Percentiles rank a stretch among this genome's conserved stretches.
These are phyloP conservation scores for Euplexia lucipara DNA, from an alignment of 2,888 invertebrate genomes.

Conservation along the genomic window DNA sequence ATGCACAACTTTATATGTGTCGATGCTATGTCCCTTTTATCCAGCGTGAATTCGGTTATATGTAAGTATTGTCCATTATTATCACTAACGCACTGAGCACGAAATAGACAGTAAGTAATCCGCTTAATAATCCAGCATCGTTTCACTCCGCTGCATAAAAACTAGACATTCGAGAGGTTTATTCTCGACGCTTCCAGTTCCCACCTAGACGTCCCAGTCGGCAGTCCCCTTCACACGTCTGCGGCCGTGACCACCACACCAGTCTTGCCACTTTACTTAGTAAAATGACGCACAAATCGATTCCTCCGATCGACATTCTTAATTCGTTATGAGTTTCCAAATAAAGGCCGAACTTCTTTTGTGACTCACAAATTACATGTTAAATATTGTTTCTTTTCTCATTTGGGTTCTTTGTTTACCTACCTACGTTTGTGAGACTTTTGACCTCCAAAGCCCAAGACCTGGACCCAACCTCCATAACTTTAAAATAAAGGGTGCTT, in stretches of 20 bases:
- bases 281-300: conserved; percentile 43
- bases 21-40: too few species aligned
- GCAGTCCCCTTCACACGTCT: conserved; percentile 51
- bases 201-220: conserved; percentile 31
- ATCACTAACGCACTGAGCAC: background rate
- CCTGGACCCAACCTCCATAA: too few species aligned
- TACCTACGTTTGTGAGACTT: too few species aligned
- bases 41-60: too few species aligned
- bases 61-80: background rate
- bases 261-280: conserved; percentile 45
- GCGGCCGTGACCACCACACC: conserved; percentile 47
- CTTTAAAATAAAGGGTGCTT: too few species aligned
- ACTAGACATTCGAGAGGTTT: conserved; percentile 39
- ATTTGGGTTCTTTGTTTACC: conserved; percentile 5
- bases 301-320: conserved; percentile 41
- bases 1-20: too few species aligned
- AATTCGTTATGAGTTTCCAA: conserved; percentile 48
- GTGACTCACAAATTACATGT: conserved; percentile 41
- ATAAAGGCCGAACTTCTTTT: conserved; percentile 49
- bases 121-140: conserved; percentile 28
- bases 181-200: conserved; percentile 53
- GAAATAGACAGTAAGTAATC: conserved; percentile 13
- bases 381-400: conserved; percentile 35
- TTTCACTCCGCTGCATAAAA: conserved; percentile 54
- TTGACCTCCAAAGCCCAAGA: too few species aligned